Evolutionary conservation across 2,888 invertebrate species (phyloP), one percentile per base, ranked within the genome.

Genomic region (Pyrocoelia pectoralis): DNA sequence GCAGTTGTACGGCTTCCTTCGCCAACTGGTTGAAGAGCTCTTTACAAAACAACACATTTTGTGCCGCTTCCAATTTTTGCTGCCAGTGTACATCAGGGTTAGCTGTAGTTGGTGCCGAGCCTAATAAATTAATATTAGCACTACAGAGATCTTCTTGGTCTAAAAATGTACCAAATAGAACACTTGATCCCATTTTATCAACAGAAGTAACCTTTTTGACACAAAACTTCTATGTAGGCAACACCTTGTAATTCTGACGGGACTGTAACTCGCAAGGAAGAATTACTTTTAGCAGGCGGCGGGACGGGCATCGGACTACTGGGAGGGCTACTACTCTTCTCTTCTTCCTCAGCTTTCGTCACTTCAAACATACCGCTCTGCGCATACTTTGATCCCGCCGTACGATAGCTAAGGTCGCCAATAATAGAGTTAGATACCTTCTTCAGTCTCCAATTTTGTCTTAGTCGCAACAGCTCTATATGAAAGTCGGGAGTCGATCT

Each of bases 351-450:
- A 0, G 95, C 95, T 83, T 98, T 98, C 0, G 92, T 93, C 1
- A 97, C 97, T 85, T 97, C 97, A 84, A 97, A 97, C 73, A 94
- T 93, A 1, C 97, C 97, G 62, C 93, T 93, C 83, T 97, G 96
- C 65, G 90, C 90, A 78, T 93, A 97, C 77, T 96, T 93, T 0
- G 97, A 97, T 1, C 97, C 97, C 67, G 97, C 97, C 76, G 97
- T 96, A 66, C 95, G 87, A 77, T 97, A 98, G 79, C 97, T 97
- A 4, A 98, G 86, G 82, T 98, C 98, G 0, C 98, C 98, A 55
- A 98, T 92, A 60, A 98, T 98, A 0, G 93, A 91, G 78, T 95
- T 96, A 0, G 95, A 95, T 0, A 96, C 95, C 84, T 97, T 97
- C 78, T 97, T 96, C n/a, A 98, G 81, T 49, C 97, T 85, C 97